Percentiles rank a stretch among this genome's conserved stretches.
These are phyloP conservation scores for Xenopus petersii DNA, from an alignment of 2,797 vertebrate genomes.

Conservation along the genomic window DNA sequence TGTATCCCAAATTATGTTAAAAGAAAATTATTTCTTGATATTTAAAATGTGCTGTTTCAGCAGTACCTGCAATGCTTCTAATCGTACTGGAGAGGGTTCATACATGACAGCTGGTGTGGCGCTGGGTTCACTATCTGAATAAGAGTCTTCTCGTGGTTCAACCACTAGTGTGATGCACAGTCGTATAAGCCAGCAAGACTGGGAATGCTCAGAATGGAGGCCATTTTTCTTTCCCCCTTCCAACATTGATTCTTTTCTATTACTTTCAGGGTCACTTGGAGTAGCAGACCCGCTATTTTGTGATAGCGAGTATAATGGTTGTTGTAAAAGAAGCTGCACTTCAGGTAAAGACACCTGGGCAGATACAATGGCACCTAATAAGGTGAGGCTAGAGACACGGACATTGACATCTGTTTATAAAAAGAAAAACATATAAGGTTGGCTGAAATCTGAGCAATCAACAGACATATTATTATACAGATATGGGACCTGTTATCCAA, in stretches of 20 bases:
- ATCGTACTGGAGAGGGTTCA: slow-evolving; percentile 86
- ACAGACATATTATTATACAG: no score
- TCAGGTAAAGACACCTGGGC: slow-evolving; percentile 88
- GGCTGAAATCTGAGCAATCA: not conserved
- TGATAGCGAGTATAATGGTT: slow-evolving; percentile 70
- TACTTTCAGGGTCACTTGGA: slow-evolving; percentile 55
- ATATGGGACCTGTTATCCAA: no score
- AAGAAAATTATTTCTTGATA: no score
- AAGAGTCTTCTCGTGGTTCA: slow-evolving; percentile 78
- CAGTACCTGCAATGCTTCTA: slow-evolving; percentile 89
- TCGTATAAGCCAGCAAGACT: slow-evolving; percentile 81
- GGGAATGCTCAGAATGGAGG: rapidly evolving
- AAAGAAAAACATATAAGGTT: slow-evolving; percentile 14
- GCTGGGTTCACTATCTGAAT: slow-evolving; percentile 71
- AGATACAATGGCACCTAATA: slow-evolving; percentile 84
- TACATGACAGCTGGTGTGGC: slow-evolving; percentile 51
- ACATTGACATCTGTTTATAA: slow-evolving; percentile 85
- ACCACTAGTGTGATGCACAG: slow-evolving; percentile 78
- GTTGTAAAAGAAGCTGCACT: slow-evolving; percentile 84
- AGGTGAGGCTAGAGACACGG: slow-evolving; percentile 86
- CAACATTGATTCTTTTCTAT: slow-evolving; percentile 48
- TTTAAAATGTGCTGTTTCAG: no score
- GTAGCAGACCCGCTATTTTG: slow-evolving; percentile 55
- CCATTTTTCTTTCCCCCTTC: slow-evolving; percentile 49
- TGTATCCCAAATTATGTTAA: no score